Conservation (phyloP, 1,140 invertebrate genomes). For the Magallana angulata region DNA sequence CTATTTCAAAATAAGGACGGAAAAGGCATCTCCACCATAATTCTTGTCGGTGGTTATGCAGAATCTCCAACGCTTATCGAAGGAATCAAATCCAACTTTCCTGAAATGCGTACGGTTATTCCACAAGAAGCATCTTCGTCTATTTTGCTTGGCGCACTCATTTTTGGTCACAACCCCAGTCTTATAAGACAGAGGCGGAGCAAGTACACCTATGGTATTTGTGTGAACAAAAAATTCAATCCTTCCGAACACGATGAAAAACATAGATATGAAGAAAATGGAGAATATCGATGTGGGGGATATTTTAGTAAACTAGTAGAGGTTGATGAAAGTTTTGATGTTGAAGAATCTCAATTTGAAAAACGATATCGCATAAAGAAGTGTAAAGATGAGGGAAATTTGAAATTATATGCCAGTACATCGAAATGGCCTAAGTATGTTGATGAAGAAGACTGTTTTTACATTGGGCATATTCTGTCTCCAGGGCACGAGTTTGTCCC, state of each 20-base stretch:
- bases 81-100: background rate
- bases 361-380: background rate
- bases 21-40: background rate
- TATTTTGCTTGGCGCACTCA: conserved; percentile 30
- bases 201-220: conserved; percentile 27
- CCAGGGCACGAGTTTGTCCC: background rate
- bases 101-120: background rate
- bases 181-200: background rate
- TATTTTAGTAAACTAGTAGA: background rate
- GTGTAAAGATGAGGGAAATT: background rate
- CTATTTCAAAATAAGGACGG: background rate
- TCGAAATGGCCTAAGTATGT: background rate
- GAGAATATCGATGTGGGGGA: background rate
- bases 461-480: background rate
- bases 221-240: background rate
- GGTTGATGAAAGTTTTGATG: background rate
- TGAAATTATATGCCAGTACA: background rate
- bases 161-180: conserved; percentile 34
- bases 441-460: background rate
- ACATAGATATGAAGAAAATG: background rate
- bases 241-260: conserved; percentile 1
- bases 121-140: conserved; percentile 12
- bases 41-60: conserved; percentile 39
- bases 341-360: background rate
- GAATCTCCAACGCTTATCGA: conserved; percentile 22